These are phyloP conservation scores for Nephrotoma guestfalica DNA, from an alignment of 2,888 invertebrate genomes.

Conservation along the genomic window DNA sequence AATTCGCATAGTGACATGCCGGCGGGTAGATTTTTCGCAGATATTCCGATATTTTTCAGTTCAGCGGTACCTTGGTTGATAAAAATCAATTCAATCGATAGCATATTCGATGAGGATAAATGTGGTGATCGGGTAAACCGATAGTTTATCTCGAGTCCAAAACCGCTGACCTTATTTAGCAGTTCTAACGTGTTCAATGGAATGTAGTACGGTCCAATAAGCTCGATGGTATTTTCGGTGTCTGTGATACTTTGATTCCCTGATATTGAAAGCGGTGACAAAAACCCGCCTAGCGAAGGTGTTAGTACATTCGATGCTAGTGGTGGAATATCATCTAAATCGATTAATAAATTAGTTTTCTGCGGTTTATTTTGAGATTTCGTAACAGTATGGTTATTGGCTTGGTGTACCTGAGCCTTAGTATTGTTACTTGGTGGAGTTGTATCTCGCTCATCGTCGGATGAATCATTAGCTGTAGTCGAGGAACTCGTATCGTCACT, in stretches of 20 bases:
- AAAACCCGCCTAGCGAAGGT: constrained; percentile 64
- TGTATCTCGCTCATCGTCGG: constrained; percentile 1
- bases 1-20: constrained; percentile 66
- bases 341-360: constrained; percentile 61
- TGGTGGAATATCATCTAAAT: constrained; percentile 63
- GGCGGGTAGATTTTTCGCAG: constrained; percentile 41
- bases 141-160: constrained; percentile 46
- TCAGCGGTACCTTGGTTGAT: constrained; percentile 53
- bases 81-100: constrained; percentile 64
- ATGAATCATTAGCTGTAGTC: constrained; percentile 8
- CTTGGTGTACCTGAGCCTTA: neutral
- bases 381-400: constrained; percentile 7
- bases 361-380: constrained; percentile 18
- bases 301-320: constrained; percentile 47
- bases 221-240: constrained; percentile 31
- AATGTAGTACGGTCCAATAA: constrained; percentile 44
- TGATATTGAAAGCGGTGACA: constrained; percentile 42
- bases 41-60: constrained; percentile 40
- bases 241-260: neutral
- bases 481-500: constrained; percentile 21
- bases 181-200: constrained; percentile 46
- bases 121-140: constrained; percentile 69
- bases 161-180: constrained; percentile 55
- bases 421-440: neutral
- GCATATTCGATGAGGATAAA: constrained; percentile 67